Evolutionary conservation across 1,140 invertebrate species (phyloP).

Genomic region (Drosophila setifemur): DNA sequence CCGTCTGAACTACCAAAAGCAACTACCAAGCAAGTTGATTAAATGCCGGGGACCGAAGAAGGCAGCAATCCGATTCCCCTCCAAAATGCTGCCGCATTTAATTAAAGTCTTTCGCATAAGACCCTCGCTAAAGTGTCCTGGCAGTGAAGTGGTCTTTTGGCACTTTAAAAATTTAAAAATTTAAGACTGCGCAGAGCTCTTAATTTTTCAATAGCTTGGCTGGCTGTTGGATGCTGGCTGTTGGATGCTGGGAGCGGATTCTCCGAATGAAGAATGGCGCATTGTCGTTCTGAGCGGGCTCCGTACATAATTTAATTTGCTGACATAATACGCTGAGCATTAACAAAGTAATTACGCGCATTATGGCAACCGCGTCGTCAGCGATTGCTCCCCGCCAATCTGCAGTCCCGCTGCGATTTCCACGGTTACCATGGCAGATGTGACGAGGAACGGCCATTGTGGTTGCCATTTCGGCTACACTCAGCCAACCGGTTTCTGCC

Average conservation of each 20-base stretch:
- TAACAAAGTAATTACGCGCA: constrained; percentile 77
- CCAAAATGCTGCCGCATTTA: constrained; percentile 22
- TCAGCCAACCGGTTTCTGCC: background rate
- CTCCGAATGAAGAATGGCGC: background rate
- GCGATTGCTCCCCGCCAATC: constrained; percentile 8
- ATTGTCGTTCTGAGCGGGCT: constrained; percentile 24
- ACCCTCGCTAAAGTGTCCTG: constrained; percentile 4
- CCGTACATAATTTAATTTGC: constrained; percentile 66
- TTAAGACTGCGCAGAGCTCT: constrained; percentile 1
- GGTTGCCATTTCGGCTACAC: constrained; percentile 10
- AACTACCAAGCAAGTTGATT: constrained; percentile 3
- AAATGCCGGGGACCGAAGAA: background rate
- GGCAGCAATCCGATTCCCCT: background rate
- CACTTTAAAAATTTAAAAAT: constrained; percentile 24
- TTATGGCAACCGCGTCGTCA: constrained; percentile 62
- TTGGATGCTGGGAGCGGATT: constrained; percentile 5
- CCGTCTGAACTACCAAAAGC: no score
- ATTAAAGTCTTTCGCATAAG: constrained; percentile 28
- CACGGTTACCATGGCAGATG: constrained; percentile 31
- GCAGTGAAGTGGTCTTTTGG: constrained; percentile 25
- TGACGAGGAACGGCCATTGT: constrained; percentile 17
- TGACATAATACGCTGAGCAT: constrained; percentile 66
- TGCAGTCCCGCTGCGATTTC: constrained; percentile 39
- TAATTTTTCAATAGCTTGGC: constrained; percentile 36
- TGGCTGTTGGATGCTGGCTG: background rate